These are phyloP conservation scores for Conistra vaccinii DNA, from an alignment of 2,888 invertebrate species.

Conservation along the genomic window DNA sequence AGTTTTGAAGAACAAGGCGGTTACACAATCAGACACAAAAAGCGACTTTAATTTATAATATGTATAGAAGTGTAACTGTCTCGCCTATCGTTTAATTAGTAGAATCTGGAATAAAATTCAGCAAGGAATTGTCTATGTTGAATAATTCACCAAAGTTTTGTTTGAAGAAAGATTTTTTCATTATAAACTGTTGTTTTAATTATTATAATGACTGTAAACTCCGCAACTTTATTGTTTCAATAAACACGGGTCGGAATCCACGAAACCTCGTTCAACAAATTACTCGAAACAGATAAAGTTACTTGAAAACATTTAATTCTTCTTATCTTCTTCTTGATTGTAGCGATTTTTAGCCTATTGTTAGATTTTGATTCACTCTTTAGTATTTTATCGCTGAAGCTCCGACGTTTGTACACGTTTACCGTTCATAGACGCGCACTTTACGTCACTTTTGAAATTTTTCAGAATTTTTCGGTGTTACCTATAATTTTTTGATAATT, in stretches of 20 bases:
- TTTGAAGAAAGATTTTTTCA: constrained; percentile 42
- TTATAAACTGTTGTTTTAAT: constrained; percentile 54
- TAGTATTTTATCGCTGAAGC: too few relatives aligned
- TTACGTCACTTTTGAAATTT: too few relatives aligned
- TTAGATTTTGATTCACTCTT: not conserved
- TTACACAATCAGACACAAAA: too few relatives aligned
- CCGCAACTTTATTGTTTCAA: constrained; percentile 61
- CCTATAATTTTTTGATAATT: too few relatives aligned
- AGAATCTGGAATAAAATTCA: not conserved
- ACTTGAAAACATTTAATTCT: constrained; percentile 47
- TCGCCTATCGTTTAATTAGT: not conserved
- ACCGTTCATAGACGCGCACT: too few relatives aligned
- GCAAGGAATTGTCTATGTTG: not conserved
- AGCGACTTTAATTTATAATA: not conserved
- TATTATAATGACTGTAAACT: constrained; percentile 59
- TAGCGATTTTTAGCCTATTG: constrained; percentile 32
- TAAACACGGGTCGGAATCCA: constrained; percentile 60
- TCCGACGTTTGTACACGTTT: too few relatives aligned
- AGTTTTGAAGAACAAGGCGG: too few relatives aligned
- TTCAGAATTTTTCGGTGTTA: too few relatives aligned
- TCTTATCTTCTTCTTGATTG: constrained; percentile 30
- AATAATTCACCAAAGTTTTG: constrained; percentile 31
- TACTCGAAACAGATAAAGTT: constrained; percentile 62
- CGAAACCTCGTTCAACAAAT: constrained; percentile 61
- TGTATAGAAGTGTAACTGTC: not conserved